Evolutionary conservation across 2,888 invertebrate species (phyloP).

Genomic region (Ennomos erosarius): DNA sequence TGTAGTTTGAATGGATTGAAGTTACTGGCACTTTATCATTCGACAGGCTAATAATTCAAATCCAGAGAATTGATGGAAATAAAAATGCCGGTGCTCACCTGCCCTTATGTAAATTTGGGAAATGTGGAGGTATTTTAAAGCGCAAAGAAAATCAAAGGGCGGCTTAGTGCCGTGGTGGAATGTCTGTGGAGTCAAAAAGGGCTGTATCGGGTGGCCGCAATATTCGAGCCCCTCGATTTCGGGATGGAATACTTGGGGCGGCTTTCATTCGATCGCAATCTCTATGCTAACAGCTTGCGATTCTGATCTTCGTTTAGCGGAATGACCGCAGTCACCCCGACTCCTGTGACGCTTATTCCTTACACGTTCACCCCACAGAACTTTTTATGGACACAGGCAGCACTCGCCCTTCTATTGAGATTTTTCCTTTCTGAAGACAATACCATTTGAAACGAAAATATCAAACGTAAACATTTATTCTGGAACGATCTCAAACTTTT

Average conservation of each 20-base stretch:
- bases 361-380: constrained; percentile 81
- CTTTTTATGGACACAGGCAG: constrained; percentile 78
- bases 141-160: constrained; percentile 73
- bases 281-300: constrained; percentile 85
- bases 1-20: constrained; percentile 54
- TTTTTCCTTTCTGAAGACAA: constrained; percentile 65
- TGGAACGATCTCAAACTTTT: constrained; percentile 24
- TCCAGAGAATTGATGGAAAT: constrained; percentile 47
- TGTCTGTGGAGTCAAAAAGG: constrained; percentile 75
- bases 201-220: constrained; percentile 77
- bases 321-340: constrained; percentile 84
- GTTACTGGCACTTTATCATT: constrained; percentile 48
- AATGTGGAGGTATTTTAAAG: constrained; percentile 62
- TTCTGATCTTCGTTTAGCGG: constrained; percentile 85
- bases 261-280: constrained; percentile 84
- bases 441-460: constrained; percentile 51
- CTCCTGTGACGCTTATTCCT: constrained; percentile 81
- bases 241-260: constrained; percentile 81
- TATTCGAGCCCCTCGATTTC: constrained; percentile 78
- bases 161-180: constrained; percentile 67
- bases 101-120: constrained; percentile 54
- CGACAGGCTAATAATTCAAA: constrained; percentile 50
- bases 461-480: constrained; percentile 43
- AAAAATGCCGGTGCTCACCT: constrained; percentile 38
- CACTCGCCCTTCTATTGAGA: constrained; percentile 68